Evolutionary conservation across 2,797 vertebrate genomes (phyloP).

Genomic region (Enteromius anoplus): DNA sequence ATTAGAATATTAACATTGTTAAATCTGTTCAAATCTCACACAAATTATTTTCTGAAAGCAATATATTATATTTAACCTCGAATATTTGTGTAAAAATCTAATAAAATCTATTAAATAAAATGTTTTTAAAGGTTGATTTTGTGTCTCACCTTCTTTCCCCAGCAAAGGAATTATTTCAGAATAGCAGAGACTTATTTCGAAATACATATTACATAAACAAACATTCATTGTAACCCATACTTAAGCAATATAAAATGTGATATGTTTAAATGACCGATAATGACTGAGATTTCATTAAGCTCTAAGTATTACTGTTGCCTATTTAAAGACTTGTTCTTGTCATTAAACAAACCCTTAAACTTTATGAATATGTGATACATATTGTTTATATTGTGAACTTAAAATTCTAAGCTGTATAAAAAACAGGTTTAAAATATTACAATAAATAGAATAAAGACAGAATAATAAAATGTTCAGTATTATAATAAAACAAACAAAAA

Average conservation of each 20-base stretch:
- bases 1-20: too few species aligned
- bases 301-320: neutral
- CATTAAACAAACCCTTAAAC: neutral
- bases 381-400: neutral
- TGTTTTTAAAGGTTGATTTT: neutral
- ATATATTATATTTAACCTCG: neutral
- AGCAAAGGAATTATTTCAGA: neutral
- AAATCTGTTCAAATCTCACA: too few species aligned
- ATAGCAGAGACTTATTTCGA: neutral
- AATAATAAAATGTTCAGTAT: neutral
- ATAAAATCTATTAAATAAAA: neutral
- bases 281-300: neutral
- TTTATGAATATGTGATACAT: slow-evolving; percentile 1
- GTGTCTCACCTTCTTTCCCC: neutral
- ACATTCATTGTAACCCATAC: neutral
- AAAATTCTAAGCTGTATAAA: neutral
- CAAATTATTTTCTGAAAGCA: neutral
- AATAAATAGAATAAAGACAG: neutral
- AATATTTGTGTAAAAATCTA: neutral
- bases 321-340: neutral
- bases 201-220: neutral
- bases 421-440: neutral
- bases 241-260: neutral
- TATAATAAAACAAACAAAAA: neutral
- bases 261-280: neutral